These are phyloP conservation scores for Drosophila pseudotakahashii DNA, from an alignment of 2,888 invertebrate species.

Conservation along the genomic window DNA sequence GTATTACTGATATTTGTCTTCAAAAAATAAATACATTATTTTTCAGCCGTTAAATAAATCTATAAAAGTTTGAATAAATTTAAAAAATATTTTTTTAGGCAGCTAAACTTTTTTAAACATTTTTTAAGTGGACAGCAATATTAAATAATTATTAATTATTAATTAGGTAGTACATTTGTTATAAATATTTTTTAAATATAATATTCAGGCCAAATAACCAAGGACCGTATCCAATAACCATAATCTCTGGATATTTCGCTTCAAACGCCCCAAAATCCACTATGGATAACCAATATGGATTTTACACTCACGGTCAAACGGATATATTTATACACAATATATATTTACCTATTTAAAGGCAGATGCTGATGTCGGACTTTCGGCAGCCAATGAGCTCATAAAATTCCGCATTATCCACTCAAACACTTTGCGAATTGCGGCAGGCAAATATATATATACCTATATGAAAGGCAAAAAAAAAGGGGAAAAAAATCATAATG, in stretches of 20 bases:
- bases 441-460: slow-evolving; percentile 1
- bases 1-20: no score
- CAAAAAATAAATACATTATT: no score
- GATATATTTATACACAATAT: not conserved
- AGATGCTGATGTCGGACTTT: slow-evolving; percentile 6
- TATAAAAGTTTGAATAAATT: no score
- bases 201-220: not conserved
- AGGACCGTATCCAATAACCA: not conserved
- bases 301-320: not conserved
- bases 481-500: slow-evolving; percentile 33
- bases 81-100: no score
- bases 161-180: no score
- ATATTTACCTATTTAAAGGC: not conserved
- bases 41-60: no score
- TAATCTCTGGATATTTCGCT: not conserved
- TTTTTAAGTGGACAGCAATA: no score
- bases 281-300: not conserved
- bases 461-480: slow-evolving; percentile 1
- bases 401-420: slow-evolving; percentile 29
- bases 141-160: no score
- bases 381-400: slow-evolving; percentile 19
- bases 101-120: no score
- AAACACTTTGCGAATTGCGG: slow-evolving; percentile 36
- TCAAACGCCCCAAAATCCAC: not conserved
- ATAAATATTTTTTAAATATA: no score